These are phyloP conservation scores for Tenualosa thibaudeaui DNA, from an alignment of 2,797 vertebrate species.

Conservation along the genomic window DNA sequence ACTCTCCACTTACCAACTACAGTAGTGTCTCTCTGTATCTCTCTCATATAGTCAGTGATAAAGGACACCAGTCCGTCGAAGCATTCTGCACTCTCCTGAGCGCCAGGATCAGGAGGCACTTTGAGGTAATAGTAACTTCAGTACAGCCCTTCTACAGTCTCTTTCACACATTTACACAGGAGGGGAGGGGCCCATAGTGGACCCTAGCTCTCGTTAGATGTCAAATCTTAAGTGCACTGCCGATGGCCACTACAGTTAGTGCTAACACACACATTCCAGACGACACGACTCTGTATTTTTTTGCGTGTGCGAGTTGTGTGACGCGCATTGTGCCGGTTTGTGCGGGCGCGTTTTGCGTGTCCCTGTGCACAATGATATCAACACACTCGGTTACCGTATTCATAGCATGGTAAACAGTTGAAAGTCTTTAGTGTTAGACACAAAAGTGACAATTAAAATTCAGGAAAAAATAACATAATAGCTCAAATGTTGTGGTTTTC, in stretches of 20 bases:
- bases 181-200: neutral
- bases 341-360: slow-evolving; percentile 37
- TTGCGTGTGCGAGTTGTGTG: neutral
- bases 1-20: slow-evolving; percentile 53
- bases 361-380: slow-evolving; percentile 40
- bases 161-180: slow-evolving; percentile 32
- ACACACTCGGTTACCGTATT: slow-evolving; percentile 39
- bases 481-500: neutral
- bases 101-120: slow-evolving; percentile 40
- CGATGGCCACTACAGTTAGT: slow-evolving; percentile 27
- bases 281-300: neutral
- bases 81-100: slow-evolving; percentile 47
- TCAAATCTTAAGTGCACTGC: slow-evolving; percentile 49
- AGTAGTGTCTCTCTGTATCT: slow-evolving; percentile 28
- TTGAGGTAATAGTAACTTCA: slow-evolving; percentile 34
- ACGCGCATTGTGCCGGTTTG: slow-evolving; percentile 37
- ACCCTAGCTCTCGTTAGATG: slow-evolving; percentile 43
- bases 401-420: slow-evolving; percentile 35
- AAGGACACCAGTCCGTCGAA: slow-evolving; percentile 45
- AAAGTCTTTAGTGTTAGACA: slow-evolving; percentile 1
- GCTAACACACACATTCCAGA: slow-evolving; percentile 59
- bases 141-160: slow-evolving; percentile 27
- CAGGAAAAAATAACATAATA: neutral
- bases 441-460: slow-evolving; percentile 27
- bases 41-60: neutral